These are phyloP conservation scores for Zoanthus solanderi DNA, from an alignment of 92 coral and sea anemone species.

Conservation along the genomic window DNA sequence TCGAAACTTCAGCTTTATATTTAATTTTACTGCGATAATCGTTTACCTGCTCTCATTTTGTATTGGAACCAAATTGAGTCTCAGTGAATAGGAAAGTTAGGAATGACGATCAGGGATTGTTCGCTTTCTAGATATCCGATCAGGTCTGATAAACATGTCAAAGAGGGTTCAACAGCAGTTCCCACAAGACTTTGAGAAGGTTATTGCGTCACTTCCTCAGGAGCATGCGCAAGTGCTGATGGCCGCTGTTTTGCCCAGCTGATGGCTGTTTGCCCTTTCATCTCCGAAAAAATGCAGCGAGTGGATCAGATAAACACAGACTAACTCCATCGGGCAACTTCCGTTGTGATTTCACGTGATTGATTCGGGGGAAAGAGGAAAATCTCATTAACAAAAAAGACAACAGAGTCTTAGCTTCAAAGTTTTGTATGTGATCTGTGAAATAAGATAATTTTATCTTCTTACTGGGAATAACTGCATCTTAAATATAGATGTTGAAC, in stretches of 20 bases:
- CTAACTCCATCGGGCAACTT: not conserved
- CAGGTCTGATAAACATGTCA: conserved; percentile 83
- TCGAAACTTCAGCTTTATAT: too few relatives aligned
- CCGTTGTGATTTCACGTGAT: not conserved
- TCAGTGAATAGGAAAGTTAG: not conserved
- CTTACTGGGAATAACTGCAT: not conserved
- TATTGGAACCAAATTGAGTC: too few relatives aligned
- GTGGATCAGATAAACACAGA: not conserved
- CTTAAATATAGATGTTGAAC: too few relatives aligned
- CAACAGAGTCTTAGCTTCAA: not conserved
- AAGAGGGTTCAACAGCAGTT: conserved; percentile 83
- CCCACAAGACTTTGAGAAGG: conserved; percentile 91
- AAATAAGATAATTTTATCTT: not conserved
- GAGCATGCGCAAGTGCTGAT: conserved; percentile 87
- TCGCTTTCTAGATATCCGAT: conserved; percentile 76
- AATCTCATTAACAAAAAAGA: not conserved
- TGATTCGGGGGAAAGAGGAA: not conserved
- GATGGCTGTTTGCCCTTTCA: not conserved
- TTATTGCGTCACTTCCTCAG: conserved; percentile 74
- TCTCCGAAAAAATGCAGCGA: not conserved
- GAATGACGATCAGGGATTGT: not conserved
- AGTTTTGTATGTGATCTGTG: not conserved
- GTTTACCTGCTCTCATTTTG: too few relatives aligned
- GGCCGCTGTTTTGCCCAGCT: conserved; percentile 65
- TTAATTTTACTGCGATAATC: too few relatives aligned